Evolutionary conservation across 2,113 vertebrate species (phyloP).

Genomic region (Tupaia tana): DNA sequence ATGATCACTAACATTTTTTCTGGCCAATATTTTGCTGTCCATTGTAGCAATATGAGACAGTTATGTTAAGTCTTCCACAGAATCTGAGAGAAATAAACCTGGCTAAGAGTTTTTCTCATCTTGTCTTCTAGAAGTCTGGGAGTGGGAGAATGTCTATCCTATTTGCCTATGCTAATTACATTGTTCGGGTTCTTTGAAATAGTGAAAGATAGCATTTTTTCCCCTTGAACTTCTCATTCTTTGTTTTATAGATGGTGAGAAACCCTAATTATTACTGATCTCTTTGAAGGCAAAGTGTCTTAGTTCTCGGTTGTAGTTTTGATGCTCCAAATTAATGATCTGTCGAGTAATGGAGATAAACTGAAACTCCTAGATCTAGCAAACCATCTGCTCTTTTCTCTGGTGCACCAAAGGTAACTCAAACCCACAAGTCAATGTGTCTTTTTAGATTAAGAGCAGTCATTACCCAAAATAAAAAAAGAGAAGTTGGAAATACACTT

Average conservation of each 20-base stretch:
- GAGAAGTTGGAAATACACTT: conserved; percentile 16
- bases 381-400: conserved; percentile 15
- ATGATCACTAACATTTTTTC: neutral
- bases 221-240: neutral
- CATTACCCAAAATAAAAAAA: neutral
- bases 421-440: neutral
- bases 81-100: neutral
- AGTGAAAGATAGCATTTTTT: conserved; percentile 11
- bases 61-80: neutral
- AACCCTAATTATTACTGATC: neutral
- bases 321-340: conserved; percentile 50
- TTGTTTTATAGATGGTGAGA: conserved; percentile 20
- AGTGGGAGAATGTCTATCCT: neutral
- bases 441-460: conserved; percentile 37
- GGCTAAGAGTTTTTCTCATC: neutral
- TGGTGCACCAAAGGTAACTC: neutral
- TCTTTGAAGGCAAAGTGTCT: conserved; percentile 18
- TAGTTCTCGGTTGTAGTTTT: neutral
- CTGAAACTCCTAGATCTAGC: conserved; percentile 17
- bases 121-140: neutral
- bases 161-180: neutral
- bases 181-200: neutral
- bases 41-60: rapidly evolving
- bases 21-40: neutral
- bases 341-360: conserved; percentile 22